phyloP scores from a whole-genome alignment of 2,888 invertebrate genomes.

The Tenthredo mesomela region DNA sequence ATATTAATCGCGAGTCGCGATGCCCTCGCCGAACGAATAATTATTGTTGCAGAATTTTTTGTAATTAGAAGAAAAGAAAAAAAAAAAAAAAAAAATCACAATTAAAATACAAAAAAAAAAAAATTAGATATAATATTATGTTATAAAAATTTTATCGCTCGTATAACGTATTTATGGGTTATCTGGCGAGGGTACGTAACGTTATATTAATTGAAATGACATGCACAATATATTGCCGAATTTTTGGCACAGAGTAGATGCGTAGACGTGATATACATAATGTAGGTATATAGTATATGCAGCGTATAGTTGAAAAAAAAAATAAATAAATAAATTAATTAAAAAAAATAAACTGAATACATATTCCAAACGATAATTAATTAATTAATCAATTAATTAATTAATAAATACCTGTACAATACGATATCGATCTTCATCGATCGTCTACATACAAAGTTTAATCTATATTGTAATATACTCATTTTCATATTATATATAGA shows the following conservation, averaged over 20 bases:
- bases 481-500: background rate
- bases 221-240: constrained; percentile 62
- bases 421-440: background rate
- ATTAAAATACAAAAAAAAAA: background rate
- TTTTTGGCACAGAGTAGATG: constrained; percentile 42
- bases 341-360: constrained; percentile 10
- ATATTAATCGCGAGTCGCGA: background rate
- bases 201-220: constrained; percentile 61
- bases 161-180: background rate
- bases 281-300: background rate
- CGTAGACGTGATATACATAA: background rate
- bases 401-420: constrained; percentile 3
- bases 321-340: background rate
- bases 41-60: background rate
- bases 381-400: background rate
- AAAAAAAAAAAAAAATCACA: background rate
- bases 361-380: background rate
- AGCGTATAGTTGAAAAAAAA: background rate
- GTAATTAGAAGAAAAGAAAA: background rate
- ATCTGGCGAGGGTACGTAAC: background rate
- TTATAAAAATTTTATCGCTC: background rate
- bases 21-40: background rate
- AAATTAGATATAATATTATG: background rate
- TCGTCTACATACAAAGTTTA: background rate
- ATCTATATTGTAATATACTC: background rate